Conservation (phyloP, 2,113 vertebrate species). For the Oplegnathus fasciatus region DNA sequence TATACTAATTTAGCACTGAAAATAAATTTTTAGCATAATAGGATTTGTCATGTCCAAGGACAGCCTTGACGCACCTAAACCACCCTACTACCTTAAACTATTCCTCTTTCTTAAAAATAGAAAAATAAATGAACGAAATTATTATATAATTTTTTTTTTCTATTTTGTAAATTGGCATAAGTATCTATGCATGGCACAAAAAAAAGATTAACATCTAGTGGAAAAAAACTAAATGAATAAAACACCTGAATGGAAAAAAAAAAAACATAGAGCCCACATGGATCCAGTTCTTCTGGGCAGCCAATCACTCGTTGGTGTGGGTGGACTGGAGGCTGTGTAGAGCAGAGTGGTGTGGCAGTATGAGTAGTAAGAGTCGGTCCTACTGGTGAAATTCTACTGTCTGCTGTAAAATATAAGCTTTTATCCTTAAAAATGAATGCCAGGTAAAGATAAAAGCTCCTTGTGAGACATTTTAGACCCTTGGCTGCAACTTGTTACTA, state of each 20-base stretch:
- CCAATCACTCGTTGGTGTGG: slow-evolving; percentile 35
- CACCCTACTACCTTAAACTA: not conserved
- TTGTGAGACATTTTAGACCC: not conserved
- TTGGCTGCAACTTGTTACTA: not conserved
- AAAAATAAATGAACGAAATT: not conserved
- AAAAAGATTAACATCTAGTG: not conserved
- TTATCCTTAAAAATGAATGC: slow-evolving; percentile 19
- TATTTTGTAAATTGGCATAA: slow-evolving; percentile 7
- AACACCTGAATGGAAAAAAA: slow-evolving; percentile 27
- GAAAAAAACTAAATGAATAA: slow-evolving; percentile 15
- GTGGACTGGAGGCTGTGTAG: slow-evolving; percentile 52
- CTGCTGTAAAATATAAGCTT: slow-evolving; percentile 28
- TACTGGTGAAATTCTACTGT: slow-evolving; percentile 25
- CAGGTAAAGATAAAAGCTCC: slow-evolving; percentile 4
- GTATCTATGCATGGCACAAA: not conserved
- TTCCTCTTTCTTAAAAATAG: not conserved
- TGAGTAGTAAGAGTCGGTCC: slow-evolving; percentile 18
- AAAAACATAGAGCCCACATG: slow-evolving; percentile 7
- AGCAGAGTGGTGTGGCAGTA: slow-evolving; percentile 19
- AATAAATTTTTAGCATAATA: not conserved
- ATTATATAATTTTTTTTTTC: not conserved
- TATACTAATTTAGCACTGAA: not conserved
- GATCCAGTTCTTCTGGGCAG: slow-evolving; percentile 45
- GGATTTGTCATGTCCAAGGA: slow-evolving; percentile 1
- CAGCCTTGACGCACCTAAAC: not conserved